phyloP scores from a whole-genome alignment of 1,140 invertebrate species.

The Pseudomyrmex sp. region DNA sequence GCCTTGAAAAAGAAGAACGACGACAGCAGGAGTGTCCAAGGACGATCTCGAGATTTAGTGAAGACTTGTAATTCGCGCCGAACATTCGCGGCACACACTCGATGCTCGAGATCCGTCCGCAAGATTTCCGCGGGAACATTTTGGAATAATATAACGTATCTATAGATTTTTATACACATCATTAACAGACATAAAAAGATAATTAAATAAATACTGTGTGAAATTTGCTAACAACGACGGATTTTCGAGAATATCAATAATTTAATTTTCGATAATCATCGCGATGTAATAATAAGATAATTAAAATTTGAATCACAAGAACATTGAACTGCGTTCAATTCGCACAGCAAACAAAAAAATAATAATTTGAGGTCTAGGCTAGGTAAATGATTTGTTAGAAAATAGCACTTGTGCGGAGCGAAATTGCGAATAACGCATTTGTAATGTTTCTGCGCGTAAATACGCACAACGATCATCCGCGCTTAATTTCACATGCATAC shows the following conservation, averaged over 20 bases:
- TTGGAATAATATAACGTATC: too few species aligned
- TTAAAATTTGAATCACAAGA: background rate
- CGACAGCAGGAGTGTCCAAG: slow-evolving; percentile 7
- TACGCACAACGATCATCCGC: background rate
- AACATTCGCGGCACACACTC: slow-evolving; percentile 10
- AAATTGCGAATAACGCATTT: background rate
- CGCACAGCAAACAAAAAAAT: background rate
- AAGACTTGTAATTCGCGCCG: background rate
- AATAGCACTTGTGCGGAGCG: background rate
- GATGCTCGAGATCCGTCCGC: background rate
- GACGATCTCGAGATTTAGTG: slow-evolving; percentile 12
- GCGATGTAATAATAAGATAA: background rate
- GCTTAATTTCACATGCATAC: slow-evolving; percentile 58
- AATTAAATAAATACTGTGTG: background rate
- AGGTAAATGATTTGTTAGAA: background rate
- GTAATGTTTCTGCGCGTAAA: slow-evolving; percentile 9
- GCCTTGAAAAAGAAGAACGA: slow-evolving; percentile 38
- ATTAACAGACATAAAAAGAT: background rate
- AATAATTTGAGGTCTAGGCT: background rate
- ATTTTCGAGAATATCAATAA: background rate
- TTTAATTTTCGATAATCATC: background rate
- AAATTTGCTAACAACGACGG: background rate
- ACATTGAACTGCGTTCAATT: background rate
- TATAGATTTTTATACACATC: background rate
- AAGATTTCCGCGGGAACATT: background rate